Conservation (phyloP, 2,797 vertebrate species). For the Malurus leucopterus region DNA sequence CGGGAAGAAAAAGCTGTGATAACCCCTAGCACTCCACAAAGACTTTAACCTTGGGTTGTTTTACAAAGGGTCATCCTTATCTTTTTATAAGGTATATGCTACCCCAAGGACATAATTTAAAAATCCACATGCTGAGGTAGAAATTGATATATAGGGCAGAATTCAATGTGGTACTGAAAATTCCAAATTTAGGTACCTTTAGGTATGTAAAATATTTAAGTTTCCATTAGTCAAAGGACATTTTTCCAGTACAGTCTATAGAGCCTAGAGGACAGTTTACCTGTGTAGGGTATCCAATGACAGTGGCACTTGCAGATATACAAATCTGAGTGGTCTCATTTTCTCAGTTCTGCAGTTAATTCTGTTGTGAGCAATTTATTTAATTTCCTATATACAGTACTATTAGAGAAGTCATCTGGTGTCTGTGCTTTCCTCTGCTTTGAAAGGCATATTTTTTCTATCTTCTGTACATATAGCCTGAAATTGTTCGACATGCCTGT, state of each 20-base stretch:
- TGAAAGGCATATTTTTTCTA: background rate
- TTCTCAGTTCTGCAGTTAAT: background rate
- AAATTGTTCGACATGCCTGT: background rate
- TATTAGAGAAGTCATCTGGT: background rate
- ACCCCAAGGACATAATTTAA: background rate
- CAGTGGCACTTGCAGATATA: background rate
- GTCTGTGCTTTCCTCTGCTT: background rate
- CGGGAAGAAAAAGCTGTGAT: background rate
- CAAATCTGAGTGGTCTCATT: background rate
- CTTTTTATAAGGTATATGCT: background rate
- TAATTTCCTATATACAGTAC: background rate
- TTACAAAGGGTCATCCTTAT: background rate
- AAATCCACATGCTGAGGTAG: background rate
- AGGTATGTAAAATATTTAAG: background rate
- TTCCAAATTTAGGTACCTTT: background rate
- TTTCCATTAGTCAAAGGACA: background rate
- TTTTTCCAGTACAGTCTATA: background rate
- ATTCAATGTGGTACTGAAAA: background rate
- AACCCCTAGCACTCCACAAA: background rate
- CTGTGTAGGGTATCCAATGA: rapidly evolving
- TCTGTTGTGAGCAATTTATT: background rate
- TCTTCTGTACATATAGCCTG: background rate
- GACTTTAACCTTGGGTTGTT: background rate
- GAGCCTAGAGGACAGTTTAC: background rate
- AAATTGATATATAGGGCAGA: background rate